phyloP scores from a whole-genome alignment of 1,140 invertebrate species.

The Drosophila murphyi region DNA sequence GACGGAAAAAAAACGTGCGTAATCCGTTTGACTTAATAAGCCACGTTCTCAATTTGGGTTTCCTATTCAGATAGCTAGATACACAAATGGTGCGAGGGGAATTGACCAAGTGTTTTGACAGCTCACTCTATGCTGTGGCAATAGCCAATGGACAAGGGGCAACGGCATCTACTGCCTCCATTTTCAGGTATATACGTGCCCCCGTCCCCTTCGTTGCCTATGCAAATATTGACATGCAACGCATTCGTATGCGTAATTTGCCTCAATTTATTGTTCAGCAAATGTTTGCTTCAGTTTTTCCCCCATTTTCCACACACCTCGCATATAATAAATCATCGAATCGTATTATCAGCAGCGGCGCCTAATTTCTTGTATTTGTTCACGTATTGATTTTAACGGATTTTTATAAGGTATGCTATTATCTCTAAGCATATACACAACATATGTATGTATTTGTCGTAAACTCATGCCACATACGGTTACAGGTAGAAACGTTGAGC shows the following conservation, averaged over 20 bases:
- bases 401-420: slow-evolving; percentile 21
- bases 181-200: not conserved
- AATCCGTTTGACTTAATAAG: slow-evolving; percentile 78
- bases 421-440: no score
- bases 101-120: slow-evolving; percentile 30
- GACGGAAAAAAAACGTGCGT: slow-evolving; percentile 35
- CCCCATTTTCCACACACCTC: slow-evolving; percentile 5
- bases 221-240: slow-evolving; percentile 68
- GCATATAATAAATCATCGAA: slow-evolving; percentile 58
- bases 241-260: slow-evolving; percentile 71
- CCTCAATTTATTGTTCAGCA: slow-evolving; percentile 61
- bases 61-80: not conserved
- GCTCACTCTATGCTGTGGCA: slow-evolving; percentile 3
- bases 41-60: slow-evolving; percentile 59
- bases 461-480: no score
- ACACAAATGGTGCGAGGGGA: not conserved
- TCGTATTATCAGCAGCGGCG: slow-evolving; percentile 40
- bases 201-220: slow-evolving; percentile 9
- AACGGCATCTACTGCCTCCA: slow-evolving; percentile 1
- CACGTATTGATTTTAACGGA: slow-evolving; percentile 58
- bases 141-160: no score
- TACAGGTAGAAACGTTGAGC: no score
- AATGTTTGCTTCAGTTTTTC: slow-evolving; percentile 57
- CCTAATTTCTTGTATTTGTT: slow-evolving; percentile 56
- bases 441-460: no score